Evolutionary conservation across 2,113 vertebrate genomes (phyloP), one percentile per base, ranked within the genome.

Genomic region (Corydoras maculifer): DNA sequence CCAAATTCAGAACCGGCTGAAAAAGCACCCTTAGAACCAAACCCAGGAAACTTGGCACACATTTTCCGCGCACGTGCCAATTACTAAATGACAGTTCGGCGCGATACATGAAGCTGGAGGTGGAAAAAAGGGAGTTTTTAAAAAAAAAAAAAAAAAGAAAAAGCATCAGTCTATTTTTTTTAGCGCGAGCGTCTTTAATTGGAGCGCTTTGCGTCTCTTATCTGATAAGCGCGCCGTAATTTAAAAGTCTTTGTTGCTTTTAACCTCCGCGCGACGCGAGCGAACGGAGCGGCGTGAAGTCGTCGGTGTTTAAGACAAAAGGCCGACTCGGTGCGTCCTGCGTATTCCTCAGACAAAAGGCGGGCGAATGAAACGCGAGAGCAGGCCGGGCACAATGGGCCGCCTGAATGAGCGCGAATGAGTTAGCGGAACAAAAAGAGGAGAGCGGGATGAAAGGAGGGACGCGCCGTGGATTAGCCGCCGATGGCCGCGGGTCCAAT

Each of bases 341-440:
- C 82, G 84, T 80, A 79, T 82, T 82, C 80, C 73, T 67, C 78
- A 83, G 83, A 88, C 82, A 88, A 88, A 83, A 71, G 75, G 65
- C 75, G n/a, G 32, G 77, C 79, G 82, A 86, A 87, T 87, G 74
- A 84, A 83, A 87, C 76, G 82, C 83, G 83, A 73, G 78, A 81
- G 77, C 81, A 79, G 71, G 78, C 73, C 72, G 71, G 75, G 5
- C 73, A 83, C 80, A 84, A 84, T 81, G 75, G 79, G 66, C 78
- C 79, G 80, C 74, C 84, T 83, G 82, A 87, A 88, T 81, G 77
- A 83, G 75, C 72, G 70, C 74, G 84, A 86, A 86, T 84, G 78
- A 87, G 82, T 79, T 70, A 62, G 83, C 57, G 43, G 58, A 77
- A 88, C 81, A 85, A 84, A 86, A 82, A 77, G 69, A 32, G 9